These are phyloP conservation scores for Sphyrna mokarran DNA, from an alignment of 2,113 vertebrate species.

Conservation along the genomic window DNA sequence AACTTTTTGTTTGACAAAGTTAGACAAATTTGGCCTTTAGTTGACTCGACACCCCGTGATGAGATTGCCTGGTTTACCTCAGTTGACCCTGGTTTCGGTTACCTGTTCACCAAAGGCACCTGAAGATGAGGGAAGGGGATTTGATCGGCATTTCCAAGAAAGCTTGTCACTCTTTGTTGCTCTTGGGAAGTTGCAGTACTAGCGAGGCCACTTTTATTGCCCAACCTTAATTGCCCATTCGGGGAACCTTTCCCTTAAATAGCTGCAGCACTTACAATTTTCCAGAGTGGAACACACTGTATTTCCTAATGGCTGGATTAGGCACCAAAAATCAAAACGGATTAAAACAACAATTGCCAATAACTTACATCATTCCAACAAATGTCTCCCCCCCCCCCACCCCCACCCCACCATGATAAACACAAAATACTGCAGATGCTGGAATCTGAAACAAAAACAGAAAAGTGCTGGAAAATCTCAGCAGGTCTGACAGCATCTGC, in stretches of 20 bases:
- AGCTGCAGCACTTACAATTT: not conserved
- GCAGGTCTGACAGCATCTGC: no score
- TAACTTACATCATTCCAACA: not conserved
- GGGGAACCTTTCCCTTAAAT: not conserved
- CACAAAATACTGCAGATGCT: no score
- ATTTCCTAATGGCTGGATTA: not conserved
- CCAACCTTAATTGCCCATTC: not conserved
- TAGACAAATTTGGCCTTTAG: not conserved
- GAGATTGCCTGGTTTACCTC: not conserved
- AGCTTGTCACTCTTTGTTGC: not conserved
- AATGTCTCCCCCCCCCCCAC: no score
- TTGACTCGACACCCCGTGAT: not conserved
- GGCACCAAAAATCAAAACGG: not conserved
- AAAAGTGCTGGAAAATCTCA: no score
- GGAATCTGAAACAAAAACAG: no score
- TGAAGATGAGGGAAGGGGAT: not conserved
- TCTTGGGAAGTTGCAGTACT: not conserved
- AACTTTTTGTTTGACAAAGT: not conserved
- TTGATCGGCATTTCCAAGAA: not conserved
- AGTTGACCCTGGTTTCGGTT: not conserved
- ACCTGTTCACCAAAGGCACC: not conserved
- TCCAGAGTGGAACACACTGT: not conserved
- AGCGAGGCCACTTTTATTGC: not conserved
- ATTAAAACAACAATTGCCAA: not conserved
- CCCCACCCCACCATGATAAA: no score